These are phyloP conservation scores for Burhinus oedicnemus DNA, from an alignment of 2,113 vertebrate species.

Conservation along the genomic window DNA sequence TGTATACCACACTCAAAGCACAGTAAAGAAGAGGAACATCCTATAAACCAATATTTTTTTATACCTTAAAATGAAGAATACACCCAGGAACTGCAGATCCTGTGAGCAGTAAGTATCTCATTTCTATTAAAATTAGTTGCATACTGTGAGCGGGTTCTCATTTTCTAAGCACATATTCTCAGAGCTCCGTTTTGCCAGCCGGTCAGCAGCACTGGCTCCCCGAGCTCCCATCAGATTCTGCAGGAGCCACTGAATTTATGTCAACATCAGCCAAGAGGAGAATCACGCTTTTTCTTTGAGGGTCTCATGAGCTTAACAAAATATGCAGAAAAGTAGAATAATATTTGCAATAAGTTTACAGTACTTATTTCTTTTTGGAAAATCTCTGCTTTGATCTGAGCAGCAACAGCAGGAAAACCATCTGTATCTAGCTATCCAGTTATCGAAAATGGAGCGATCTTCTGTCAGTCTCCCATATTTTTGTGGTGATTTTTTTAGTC, in stretches of 20 bases:
- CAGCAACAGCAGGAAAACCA: neutral
- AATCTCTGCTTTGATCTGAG: neutral
- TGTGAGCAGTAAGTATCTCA: neutral
- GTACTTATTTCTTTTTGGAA: neutral
- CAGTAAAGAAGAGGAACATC: neutral
- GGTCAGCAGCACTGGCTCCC: neutral
- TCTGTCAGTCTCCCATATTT: neutral
- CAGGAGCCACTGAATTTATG: neutral
- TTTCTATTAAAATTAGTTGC: neutral
- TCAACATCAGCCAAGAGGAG: neutral
- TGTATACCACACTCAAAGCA: too few species aligned
- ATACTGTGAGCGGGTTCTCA: neutral
- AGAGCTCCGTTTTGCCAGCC: accelerated
- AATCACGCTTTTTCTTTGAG: neutral
- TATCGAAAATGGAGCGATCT: neutral
- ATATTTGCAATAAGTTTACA: neutral
- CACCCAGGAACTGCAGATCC: neutral
- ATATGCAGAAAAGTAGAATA: neutral
- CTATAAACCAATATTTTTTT: neutral
- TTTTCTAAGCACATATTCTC: neutral
- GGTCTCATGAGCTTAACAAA: neutral
- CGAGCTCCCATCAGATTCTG: accelerated
- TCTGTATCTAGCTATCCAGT: neutral
- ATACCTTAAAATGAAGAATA: neutral
- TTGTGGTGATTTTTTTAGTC: neutral